Evolutionary conservation across 2,888 invertebrate genomes (phyloP).

Genomic region (Nomada flava): DNA sequence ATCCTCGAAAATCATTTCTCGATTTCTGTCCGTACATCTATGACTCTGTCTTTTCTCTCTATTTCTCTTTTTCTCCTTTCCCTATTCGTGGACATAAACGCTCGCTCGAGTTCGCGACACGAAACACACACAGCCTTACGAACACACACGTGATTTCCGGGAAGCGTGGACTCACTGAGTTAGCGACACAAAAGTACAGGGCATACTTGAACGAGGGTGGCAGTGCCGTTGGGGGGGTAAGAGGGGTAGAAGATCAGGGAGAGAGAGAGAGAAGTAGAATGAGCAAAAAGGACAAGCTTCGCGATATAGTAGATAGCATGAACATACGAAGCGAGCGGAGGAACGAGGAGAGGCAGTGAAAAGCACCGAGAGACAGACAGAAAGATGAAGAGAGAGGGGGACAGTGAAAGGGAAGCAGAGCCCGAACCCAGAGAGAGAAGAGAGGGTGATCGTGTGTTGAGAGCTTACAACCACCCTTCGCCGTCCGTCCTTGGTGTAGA

Average conservation of each 20-base stretch:
- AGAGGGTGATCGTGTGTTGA: constrained; percentile 67
- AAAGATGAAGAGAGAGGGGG: constrained; percentile 15
- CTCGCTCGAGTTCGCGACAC: constrained; percentile 37
- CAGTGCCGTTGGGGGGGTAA: constrained; percentile 14
- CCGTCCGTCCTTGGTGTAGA: constrained; percentile 60
- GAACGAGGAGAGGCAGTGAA: constrained; percentile 23
- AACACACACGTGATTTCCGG: constrained; percentile 53
- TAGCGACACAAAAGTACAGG: constrained; percentile 59
- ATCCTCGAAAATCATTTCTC: constrained; percentile 9
- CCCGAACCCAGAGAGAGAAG: constrained; percentile 44
- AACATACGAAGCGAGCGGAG: constrained; percentile 52
- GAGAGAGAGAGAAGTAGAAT: constrained; percentile 39
- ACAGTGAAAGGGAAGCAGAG: constrained; percentile 48
- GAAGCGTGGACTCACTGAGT: constrained; percentile 65
- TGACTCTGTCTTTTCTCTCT: neutral
- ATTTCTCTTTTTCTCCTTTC: too few relatives aligned
- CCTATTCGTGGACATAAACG: constrained; percentile 26
- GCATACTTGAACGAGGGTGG: constrained; percentile 54
- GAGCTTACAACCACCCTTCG: constrained; percentile 67
- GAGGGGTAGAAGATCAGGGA: neutral
- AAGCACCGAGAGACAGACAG: neutral
- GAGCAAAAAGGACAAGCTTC: constrained; percentile 53
- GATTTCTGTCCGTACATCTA: neutral
- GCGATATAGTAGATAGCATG: constrained; percentile 53
- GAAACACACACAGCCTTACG: constrained; percentile 38